phyloP scores from a whole-genome alignment of 1,140 invertebrate genomes.

The Pteromalus puparum region DNA sequence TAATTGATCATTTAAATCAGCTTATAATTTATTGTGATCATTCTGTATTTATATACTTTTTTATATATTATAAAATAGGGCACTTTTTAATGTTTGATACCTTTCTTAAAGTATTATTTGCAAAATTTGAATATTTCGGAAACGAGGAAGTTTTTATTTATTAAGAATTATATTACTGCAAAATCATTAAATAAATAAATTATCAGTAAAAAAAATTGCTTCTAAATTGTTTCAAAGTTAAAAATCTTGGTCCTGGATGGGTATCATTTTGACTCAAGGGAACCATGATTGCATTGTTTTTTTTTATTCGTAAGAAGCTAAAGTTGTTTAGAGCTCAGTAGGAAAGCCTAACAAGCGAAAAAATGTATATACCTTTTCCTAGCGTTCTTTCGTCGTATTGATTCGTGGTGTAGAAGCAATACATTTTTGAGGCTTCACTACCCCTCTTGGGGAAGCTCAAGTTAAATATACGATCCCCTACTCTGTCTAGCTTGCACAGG shows the following conservation, averaged over 20 bases:
- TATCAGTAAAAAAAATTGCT: background rate
- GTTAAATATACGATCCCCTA: constrained; percentile 68
- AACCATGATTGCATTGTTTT: background rate
- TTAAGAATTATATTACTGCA: background rate
- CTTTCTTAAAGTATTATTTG: background rate
- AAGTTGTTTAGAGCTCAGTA: constrained; percentile 16
- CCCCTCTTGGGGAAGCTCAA: constrained; percentile 68
- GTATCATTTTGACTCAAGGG: too few relatives aligned
- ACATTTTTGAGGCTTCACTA: constrained; percentile 72
- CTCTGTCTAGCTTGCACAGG: constrained; percentile 62
- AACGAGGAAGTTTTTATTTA: background rate
- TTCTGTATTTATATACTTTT: too few relatives aligned
- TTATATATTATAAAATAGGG: background rate
- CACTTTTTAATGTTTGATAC: background rate
- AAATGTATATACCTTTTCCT: constrained; percentile 58
- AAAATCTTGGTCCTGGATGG: too few relatives aligned
- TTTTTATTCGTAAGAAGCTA: background rate
- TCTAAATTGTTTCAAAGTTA: background rate
- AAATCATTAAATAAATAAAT: background rate
- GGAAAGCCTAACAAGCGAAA: constrained; percentile 49
- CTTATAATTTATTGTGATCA: too few relatives aligned
- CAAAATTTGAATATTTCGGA: background rate
- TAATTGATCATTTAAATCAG: too few relatives aligned
- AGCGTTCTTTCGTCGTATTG: constrained; percentile 62
- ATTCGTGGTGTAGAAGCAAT: constrained; percentile 70